Base-by-base conservation (phyloP, 2,888 invertebrate genomes). In the Lycocerus yunnanus region DNA sequence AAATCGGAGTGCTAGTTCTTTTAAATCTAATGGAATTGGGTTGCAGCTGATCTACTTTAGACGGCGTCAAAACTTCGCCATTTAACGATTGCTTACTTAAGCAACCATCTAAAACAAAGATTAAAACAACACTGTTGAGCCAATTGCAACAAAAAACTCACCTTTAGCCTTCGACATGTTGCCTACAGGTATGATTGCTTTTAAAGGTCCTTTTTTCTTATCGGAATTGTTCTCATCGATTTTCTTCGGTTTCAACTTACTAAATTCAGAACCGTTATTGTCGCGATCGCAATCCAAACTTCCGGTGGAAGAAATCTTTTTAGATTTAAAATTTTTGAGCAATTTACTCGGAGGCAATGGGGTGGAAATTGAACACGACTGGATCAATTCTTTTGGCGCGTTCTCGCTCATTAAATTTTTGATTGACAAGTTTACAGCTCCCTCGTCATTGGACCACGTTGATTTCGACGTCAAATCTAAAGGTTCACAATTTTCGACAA, bases 181-280 rank as follows among this genome's bases (percentile, higher is more conserved):
- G 60, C 77, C 78, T 14, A 81, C 66, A 16, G 81, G 81, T 60
- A 81, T 75, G 13, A 80, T 68, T 11, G 81, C 81, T 73, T 79
- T 81, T n/a, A 81, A 68, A 14, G 81, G 81, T 27, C 80, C 80
- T 21, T 75, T 78, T 18, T 75, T 76, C 14, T 59, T 58, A 14
- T 61, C 59, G 14, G 14, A 59, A 8, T 58, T 27, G 58, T 74
- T 78, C 4, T 70, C 70, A 8, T 74, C 76, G 11, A 69, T 16
- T 58, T 73, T 78, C 63, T 78, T 79, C 1, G 79, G 78, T 66
- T 80, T 80, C 21, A 80, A 69, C 68, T 79, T 81, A 15, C 13
- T 65, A 13, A 20, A 69, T 20, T 60, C 66, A 1, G 20, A 60
- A 15, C 59, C 20, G 11, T 16, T 21, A 3, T 3, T 66, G 2